Conservation (phyloP, 1,140 invertebrate genomes). For the Zelostemma sp. region DNA sequence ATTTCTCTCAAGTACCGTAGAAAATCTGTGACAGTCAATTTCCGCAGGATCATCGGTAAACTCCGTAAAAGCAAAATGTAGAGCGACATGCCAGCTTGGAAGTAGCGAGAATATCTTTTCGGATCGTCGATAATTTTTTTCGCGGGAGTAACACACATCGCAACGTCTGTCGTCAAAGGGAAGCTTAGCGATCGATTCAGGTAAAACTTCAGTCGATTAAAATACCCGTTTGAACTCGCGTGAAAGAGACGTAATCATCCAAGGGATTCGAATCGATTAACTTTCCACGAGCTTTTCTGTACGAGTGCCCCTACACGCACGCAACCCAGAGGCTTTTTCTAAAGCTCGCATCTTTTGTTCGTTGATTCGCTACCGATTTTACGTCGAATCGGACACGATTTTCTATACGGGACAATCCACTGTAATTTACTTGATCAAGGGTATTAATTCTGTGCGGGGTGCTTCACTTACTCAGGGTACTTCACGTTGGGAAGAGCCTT, state of each 20-base stretch:
- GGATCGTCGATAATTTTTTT: not conserved
- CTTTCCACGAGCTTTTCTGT: conserved; percentile 13
- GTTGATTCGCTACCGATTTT: conserved; percentile 7
- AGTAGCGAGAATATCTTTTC: not conserved
- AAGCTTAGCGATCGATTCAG: conserved; percentile 8
- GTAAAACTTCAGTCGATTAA: conserved; percentile 12
- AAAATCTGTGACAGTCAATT: no score
- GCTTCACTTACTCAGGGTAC: conserved; percentile 79
- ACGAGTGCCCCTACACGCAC: conserved; percentile 28
- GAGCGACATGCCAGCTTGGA: no score
- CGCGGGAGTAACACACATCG: no score
- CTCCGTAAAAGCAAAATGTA: no score
- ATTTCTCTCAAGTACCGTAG: no score
- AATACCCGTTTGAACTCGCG: conserved; percentile 7
- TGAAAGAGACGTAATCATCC: conserved; percentile 14
- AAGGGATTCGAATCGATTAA: conserved; percentile 18
- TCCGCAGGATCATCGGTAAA: no score
- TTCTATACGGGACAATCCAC: no score
- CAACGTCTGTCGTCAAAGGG: not conserved
- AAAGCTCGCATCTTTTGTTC: conserved; percentile 9
- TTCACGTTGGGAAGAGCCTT: conserved; percentile 76
- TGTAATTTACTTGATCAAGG: conserved; percentile 2
- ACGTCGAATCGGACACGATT: no score
- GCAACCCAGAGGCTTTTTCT: conserved; percentile 36
- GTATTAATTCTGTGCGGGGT: conserved; percentile 17